phyloP scores from a whole-genome alignment of 2,797 vertebrate genomes.

The Amblyraja radiata region DNA sequence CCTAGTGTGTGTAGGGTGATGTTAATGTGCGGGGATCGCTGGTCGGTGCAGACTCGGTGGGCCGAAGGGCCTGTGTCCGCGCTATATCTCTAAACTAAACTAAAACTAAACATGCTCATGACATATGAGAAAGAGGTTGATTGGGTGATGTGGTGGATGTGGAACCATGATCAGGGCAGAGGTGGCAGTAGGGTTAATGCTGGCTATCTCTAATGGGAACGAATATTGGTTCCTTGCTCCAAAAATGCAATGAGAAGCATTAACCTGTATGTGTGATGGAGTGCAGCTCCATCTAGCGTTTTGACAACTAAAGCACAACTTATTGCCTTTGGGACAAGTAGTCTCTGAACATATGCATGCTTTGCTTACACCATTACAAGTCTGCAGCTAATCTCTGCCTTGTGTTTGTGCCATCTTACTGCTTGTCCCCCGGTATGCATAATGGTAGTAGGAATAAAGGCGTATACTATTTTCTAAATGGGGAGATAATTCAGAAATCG shows the following conservation, averaged over 20 bases:
- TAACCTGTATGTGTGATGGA: neutral
- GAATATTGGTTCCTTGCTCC: too few species aligned
- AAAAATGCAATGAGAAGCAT: neutral
- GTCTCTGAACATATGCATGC: neutral
- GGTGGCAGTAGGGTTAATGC: neutral
- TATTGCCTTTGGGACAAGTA: neutral
- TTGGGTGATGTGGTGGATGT: neutral
- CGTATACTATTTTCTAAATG: too few species aligned
- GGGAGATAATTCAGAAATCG: too few species aligned
- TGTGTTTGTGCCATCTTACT: neutral
- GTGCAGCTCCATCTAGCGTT: neutral
- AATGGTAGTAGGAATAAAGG: too few species aligned
- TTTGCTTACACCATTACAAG: neutral
- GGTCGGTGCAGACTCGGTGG: too few species aligned
- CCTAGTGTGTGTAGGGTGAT: too few species aligned
- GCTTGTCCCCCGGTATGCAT: neutral
- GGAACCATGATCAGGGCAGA: neutral
- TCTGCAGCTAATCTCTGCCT: neutral
- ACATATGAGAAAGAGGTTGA: neutral
- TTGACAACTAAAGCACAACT: neutral
- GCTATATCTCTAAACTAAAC: too few species aligned
- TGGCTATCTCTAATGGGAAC: neutral
- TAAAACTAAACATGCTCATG: too few species aligned
- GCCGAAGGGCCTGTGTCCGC: too few species aligned
- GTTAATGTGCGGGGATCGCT: too few species aligned